A percentile compares a stretch with the other conserved stretches of the same genome.
These are phyloP conservation scores for Erpornis zantholeuca DNA, from an alignment of 2,113 vertebrate species.

Conservation along the genomic window DNA sequence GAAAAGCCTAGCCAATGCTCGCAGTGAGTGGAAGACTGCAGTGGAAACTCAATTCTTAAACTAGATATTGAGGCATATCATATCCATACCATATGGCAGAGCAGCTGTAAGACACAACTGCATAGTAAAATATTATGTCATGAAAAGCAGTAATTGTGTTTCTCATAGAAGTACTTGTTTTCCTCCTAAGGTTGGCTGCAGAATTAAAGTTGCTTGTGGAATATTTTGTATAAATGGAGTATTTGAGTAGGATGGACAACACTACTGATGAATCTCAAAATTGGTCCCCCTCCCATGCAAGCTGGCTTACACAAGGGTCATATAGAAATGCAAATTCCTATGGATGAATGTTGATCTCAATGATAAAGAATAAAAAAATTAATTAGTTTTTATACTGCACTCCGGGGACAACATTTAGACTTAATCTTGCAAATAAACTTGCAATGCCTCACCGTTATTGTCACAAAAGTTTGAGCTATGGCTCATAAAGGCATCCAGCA, in stretches of 20 bases:
- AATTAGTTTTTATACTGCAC: slow-evolving; percentile 55
- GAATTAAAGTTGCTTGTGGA: background rate
- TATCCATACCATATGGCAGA: background rate
- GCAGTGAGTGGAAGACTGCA: background rate
- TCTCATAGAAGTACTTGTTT: background rate
- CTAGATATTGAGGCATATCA: background rate
- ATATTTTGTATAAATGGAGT: background rate
- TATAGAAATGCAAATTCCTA: slow-evolving; percentile 49
- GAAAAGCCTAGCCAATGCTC: background rate
- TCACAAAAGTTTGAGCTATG: slow-evolving; percentile 44
- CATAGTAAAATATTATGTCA: background rate
- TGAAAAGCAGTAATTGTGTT: background rate
- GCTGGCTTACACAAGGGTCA: slow-evolving; percentile 50
- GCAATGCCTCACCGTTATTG: slow-evolving; percentile 4
- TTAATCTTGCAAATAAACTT: slow-evolving; percentile 62
- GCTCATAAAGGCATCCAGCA: slow-evolving; percentile 21
- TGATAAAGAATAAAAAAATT: slow-evolving; percentile 47
- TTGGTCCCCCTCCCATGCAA: slow-evolving; percentile 33
- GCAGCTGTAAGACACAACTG: background rate
- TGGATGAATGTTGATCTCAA: slow-evolving; percentile 23
- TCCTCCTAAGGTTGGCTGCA: background rate
- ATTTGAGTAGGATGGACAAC: background rate
- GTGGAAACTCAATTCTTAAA: background rate
- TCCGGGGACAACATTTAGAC: slow-evolving; percentile 33
- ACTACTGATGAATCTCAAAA: slow-evolving; percentile 16